Base-by-base conservation (phyloP, 2,113 vertebrate genomes). In the Coreoperca whiteheadi region DNA sequence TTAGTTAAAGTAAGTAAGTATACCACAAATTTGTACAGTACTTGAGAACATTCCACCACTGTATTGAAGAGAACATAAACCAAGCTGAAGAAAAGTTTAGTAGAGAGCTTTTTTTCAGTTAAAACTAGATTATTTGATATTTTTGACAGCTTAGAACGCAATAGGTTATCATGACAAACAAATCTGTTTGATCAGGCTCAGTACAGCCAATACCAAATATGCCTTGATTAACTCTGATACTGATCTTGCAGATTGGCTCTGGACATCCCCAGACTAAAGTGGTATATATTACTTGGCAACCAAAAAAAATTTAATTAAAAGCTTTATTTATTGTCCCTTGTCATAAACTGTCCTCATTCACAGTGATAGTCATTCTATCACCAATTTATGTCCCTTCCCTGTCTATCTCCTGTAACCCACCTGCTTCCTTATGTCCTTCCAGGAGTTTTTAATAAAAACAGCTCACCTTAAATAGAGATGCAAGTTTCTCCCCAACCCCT, bases 371-470 rank as follows among this genome's bases (percentile, higher is more conserved):
- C 37, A 48, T 28, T 41, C 88, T 23, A 80, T 61, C 92, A 93
- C 72, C 65, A 86, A 68, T 83, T 95, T 92, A 92, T 70, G 76
- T 66, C 48, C 57, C 63, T 85, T 70, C 82, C 82, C 50, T 72
- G 46, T 85, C 30, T 14, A 4, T 59, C 76, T 34, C n/a, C 28
- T 43, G 23, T 81, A 70, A 68, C 41, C 23, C 48, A 59, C 61
- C 46, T 67, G 56, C 63, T 81, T 72, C 25, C 53, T 53, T n/a
- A 9, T 21, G 71, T 77, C 72, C 91, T 90, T 91, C 83, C 30
- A 87, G 77, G 64, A 71, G 63, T 93, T 76, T 94, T 96, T 95
- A 95, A 94, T 93, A 87, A 90, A 92, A 88, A 77, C 74, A 82
- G 56, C 77, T 92, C 76, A 84, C 61, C 70, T 89, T 88, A 91